A percentile compares a stretch with the other conserved stretches of the same genome.
These are phyloP conservation scores for Petrocephalus zakoni DNA, from an alignment of 2,113 vertebrate species.

Conservation along the genomic window DNA sequence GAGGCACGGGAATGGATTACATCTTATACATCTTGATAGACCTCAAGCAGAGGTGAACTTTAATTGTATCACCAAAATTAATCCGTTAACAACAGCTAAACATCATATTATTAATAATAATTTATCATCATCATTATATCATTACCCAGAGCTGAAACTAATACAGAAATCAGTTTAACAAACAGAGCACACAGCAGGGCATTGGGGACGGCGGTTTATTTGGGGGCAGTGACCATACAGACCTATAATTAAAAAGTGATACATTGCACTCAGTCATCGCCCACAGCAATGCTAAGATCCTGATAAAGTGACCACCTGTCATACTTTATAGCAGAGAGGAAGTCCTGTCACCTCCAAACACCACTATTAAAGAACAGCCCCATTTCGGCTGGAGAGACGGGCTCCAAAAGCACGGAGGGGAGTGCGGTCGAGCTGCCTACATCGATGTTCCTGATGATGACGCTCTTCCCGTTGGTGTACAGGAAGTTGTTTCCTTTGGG, in stretches of 20 bases:
- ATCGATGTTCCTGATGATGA: conserved; percentile 89
- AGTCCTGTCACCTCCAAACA: neutral
- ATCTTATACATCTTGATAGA: neutral
- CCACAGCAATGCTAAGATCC: neutral
- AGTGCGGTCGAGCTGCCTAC: conserved; percentile 58
- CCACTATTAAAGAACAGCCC: neutral
- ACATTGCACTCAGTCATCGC: neutral
- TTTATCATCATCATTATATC: neutral
- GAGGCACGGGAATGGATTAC: neutral
- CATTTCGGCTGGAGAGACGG: neutral
- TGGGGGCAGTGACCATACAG: neutral
- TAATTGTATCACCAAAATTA: neutral
- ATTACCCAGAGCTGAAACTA: conserved; percentile 12
- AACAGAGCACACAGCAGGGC: neutral
- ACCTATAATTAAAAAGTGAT: conserved; percentile 6
- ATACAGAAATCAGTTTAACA: neutral
- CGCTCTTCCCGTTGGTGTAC: conserved; percentile 93
- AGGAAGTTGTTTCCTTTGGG: conserved; percentile 91
- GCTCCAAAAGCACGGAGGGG: neutral
- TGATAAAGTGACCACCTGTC: neutral
- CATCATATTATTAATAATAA: neutral
- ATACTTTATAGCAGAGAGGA: neutral
- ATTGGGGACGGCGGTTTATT: neutral
- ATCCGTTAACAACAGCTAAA: neutral
- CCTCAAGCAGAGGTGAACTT: neutral